A percentile compares a stretch with the other conserved stretches of the same genome.
These are phyloP conservation scores for Plebejus argus DNA, from an alignment of 2,888 invertebrate genomes.

Conservation along the genomic window DNA sequence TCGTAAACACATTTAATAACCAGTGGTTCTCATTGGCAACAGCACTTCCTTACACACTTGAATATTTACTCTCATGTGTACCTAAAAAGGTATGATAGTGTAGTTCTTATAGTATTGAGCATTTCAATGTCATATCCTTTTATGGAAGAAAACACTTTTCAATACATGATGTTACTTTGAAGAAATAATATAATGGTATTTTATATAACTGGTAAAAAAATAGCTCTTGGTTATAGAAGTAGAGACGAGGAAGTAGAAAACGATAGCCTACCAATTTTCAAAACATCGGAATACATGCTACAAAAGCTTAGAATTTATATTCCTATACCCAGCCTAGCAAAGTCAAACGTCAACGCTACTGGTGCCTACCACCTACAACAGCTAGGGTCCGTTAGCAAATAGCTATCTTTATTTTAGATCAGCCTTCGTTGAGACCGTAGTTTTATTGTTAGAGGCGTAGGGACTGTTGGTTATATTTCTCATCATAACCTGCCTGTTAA, in stretches of 20 bases:
- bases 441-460: too few species aligned
- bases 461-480: too few species aligned
- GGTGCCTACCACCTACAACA: too few species aligned
- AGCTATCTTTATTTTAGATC: too few species aligned
- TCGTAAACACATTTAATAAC: slow-evolving; percentile 1
- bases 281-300: too few species aligned
- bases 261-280: background rate
- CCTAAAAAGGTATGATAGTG: background rate
- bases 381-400: too few species aligned
- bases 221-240: background rate
- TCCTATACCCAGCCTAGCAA: too few species aligned
- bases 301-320: too few species aligned
- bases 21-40: slow-evolving; percentile 23
- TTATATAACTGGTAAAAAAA: too few species aligned
- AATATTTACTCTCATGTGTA: background rate
- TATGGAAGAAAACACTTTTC: background rate
- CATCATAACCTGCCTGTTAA: too few species aligned
- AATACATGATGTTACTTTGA: background rate
- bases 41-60: background rate
- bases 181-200: background rate
- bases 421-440: too few species aligned
- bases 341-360: too few species aligned
- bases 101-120: background rate
- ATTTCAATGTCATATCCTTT: background rate
- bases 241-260: background rate